Conservation (phyloP, 2,888 invertebrate genomes). For the Oxytorus armatus region DNA sequence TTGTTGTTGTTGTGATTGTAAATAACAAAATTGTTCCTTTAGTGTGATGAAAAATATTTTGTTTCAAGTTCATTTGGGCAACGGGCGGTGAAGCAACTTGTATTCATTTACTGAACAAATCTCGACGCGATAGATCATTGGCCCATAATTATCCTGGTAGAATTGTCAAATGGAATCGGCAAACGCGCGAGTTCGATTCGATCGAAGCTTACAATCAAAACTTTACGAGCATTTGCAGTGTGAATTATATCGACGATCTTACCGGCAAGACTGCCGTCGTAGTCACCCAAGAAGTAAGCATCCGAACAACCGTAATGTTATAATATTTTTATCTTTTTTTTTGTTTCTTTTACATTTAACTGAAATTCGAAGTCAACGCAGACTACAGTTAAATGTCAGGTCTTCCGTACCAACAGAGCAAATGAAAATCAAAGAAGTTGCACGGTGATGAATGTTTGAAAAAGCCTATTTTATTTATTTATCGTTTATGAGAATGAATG, state of each 20-base stretch:
- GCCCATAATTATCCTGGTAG: constrained; percentile 63
- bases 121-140: constrained; percentile 40
- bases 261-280: constrained; percentile 78
- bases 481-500: too few relatives aligned
- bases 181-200: constrained; percentile 66
- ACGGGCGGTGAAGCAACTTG: constrained; percentile 65
- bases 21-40: not conserved
- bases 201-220: constrained; percentile 72
- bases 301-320: too few relatives aligned
- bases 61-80: constrained; percentile 59
- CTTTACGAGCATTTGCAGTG: constrained; percentile 71
- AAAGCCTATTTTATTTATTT: too few relatives aligned
- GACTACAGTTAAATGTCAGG: too few relatives aligned
- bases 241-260: constrained; percentile 72
- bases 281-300: constrained; percentile 78
- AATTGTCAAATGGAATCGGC: constrained; percentile 71
- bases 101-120: constrained; percentile 47
- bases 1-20: not conserved
- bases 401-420: too few relatives aligned
- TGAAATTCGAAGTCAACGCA: too few relatives aligned
- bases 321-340: too few relatives aligned
- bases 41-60: not conserved
- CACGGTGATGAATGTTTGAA: too few relatives aligned
- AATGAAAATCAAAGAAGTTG: too few relatives aligned
- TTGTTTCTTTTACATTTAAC: too few relatives aligned